A percentile compares a stretch with the other conserved stretches of the same genome.
Conservation (phyloP, 2,888 invertebrate genomes). For the Pandemis cinnamomeana region DNA sequence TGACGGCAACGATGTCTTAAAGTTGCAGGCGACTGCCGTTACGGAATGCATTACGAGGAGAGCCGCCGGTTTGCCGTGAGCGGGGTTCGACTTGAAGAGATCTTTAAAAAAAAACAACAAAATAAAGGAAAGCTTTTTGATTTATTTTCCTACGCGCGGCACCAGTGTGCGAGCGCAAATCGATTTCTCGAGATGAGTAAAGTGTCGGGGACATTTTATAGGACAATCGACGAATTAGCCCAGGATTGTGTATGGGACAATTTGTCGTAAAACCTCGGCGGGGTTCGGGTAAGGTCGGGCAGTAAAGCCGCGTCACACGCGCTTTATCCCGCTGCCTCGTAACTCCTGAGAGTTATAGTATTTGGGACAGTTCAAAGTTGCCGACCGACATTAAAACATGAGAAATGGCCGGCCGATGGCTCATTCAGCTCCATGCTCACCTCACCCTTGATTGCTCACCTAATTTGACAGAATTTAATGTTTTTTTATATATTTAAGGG, state of each 20-base stretch:
- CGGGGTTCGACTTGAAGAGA: constrained; percentile 14
- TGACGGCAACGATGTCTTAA: constrained; percentile 55
- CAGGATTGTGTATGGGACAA: constrained; percentile 44
- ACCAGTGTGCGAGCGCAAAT: constrained; percentile 27
- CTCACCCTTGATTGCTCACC: constrained; percentile 22
- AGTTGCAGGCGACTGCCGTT: constrained; percentile 58
- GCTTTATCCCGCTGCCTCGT: constrained; percentile 69
- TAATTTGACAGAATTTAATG: constrained; percentile 27
- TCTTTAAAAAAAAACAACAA: neutral
- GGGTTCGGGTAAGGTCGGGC: constrained; percentile 42
- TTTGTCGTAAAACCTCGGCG: constrained; percentile 64
- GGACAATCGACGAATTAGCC: constrained; percentile 40
- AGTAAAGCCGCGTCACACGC: constrained; percentile 66
- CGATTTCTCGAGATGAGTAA: constrained; percentile 12
- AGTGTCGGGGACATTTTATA: constrained; percentile 34
- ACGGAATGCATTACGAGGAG: constrained; percentile 54
- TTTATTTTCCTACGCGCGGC: neutral
- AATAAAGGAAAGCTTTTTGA: constrained; percentile 1
- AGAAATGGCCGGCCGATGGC: constrained; percentile 75
- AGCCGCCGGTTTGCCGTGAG: constrained; percentile 28
- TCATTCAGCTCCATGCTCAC: constrained; percentile 60
- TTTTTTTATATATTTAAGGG: neutral
- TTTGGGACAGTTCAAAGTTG: constrained; percentile 79
- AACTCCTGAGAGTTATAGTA: constrained; percentile 81
- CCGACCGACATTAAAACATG: constrained; percentile 79